Base-by-base conservation (phyloP, 1,140 invertebrate genomes). In the Choristoneura fumiferana region DNA sequence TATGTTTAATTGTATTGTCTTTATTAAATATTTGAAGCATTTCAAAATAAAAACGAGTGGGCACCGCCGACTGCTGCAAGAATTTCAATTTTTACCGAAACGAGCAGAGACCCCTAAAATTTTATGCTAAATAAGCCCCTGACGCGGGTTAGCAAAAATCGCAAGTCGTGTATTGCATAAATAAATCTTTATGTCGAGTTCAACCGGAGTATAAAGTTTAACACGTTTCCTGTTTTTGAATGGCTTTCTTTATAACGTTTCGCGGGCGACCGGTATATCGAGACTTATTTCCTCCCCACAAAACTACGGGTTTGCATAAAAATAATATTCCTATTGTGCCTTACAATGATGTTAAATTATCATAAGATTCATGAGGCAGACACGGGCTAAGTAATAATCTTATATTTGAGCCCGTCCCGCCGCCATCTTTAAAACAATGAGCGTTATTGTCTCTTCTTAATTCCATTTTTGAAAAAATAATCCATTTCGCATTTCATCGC, bases 391-490 rank as follows among this genome's bases (percentile, higher is more conserved):
- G 70, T 76, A 80, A 79, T 83, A 83, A 81, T 81, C 70, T 79
- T 71, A 76, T 86, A 84, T 85, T 83, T 76, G 73, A 81, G 58
- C 76, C 65, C 69, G 72, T 73, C 71, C 64, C 69, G 68, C 78
- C 71, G 83, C 82, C 83, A 86, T 86, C 78, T 88, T 86, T 84
- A 77, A 83, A 84, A 86, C 85, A 88, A 88, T 86, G 81, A 81
- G 69, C 79, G 78, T 85, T 88, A 86, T 88, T 87, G 84, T 88
- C 82, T 84, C 76, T 86, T 78, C 78, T 88, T 85, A 87, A 88
- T 87, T 85, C 82, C 84, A 87, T 87, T 88, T 88, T 88, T 85
- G 75, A 86, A 86, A 88, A 87, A 88, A 86, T 85, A 88, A 86
- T 86, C 81, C 83, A 84, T 83, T 87, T 85, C 76, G 78, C 76